Evolutionary conservation across 2,113 vertebrate species (phyloP).

Genomic region (Ranitomeya imitator): DNA sequence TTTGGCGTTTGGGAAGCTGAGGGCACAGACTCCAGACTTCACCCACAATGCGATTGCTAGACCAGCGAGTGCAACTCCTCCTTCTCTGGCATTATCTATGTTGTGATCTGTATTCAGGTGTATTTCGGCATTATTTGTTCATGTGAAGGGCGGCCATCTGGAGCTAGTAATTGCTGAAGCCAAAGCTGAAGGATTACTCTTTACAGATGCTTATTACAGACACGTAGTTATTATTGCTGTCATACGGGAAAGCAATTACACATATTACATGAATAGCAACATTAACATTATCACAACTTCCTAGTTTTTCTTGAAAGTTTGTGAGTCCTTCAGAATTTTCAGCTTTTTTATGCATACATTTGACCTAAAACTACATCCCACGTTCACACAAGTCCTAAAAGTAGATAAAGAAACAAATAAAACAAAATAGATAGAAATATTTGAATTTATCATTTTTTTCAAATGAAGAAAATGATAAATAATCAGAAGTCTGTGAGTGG

Average conservation of each 20-base stretch:
- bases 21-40: not conserved
- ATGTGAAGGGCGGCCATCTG: constrained; percentile 9
- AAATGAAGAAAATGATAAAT: no score
- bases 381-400: no score
- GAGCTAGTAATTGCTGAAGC: not conserved
- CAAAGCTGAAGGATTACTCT: not conserved
- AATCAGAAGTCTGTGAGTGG: no score
- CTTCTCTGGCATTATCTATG: not conserved
- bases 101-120: not conserved
- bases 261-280: not conserved
- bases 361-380: no score
- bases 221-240: not conserved
- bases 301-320: no score
- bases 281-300: not conserved
- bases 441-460: no score
- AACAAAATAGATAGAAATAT: no score
- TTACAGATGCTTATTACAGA: not conserved
- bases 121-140: not conserved
- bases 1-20: not conserved
- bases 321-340: no score
- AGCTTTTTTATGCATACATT: no score
- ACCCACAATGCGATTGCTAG: not conserved
- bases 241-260: not conserved
- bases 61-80: not conserved
- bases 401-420: no score